Evolutionary conservation across 2,113 vertebrate species (phyloP), one percentile per base, ranked within the genome.

Genomic region (Scalopus aquaticus): DNA sequence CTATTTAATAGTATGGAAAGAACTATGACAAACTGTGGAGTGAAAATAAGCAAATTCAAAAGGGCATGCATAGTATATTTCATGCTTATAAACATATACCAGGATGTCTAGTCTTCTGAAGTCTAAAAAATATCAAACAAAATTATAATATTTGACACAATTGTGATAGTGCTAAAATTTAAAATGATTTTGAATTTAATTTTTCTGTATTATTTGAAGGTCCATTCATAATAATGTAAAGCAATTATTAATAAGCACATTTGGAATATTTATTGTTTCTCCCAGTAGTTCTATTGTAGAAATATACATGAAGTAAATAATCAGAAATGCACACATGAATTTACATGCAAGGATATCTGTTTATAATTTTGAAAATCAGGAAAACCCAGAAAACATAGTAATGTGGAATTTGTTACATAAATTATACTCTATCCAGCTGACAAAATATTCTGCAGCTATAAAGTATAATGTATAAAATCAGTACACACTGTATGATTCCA

Each of bases 341-440:
- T 91, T 88, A 73, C 10, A 76, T 44, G 22, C 28, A 80, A 89
- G 17, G 42, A 67, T 74, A 77, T 49, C 81, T 81, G 15, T 62
- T 82, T 51, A 74, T 51, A 28, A 79, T 80, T 80, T 79, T 70
- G 24, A 90, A 80, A 79, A 94, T 70, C 82, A 87, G 58, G 12
- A 64, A 88, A 67, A 9, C 64, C 1, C 8, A 83, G 17, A 88
- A 70, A 83, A 74, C 44, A 9, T 44, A 91, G 83, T 22, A 86
- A n/a, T 10, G 56, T 73, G 17, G 35, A 65, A 62, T 80, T 65
- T 88, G 9, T 65, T 85, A 58, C 32, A 81, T 54, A 94, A 85
- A 69, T 73, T 86, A 12, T 89, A 4, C 16, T 44, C 6, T 32
- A 62, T 74, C 19, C 4, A 83, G 30, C 9, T 64, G 51, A 56